phyloP scores from a whole-genome alignment of 2,888 invertebrate genomes.

The Aquatica leii region DNA sequence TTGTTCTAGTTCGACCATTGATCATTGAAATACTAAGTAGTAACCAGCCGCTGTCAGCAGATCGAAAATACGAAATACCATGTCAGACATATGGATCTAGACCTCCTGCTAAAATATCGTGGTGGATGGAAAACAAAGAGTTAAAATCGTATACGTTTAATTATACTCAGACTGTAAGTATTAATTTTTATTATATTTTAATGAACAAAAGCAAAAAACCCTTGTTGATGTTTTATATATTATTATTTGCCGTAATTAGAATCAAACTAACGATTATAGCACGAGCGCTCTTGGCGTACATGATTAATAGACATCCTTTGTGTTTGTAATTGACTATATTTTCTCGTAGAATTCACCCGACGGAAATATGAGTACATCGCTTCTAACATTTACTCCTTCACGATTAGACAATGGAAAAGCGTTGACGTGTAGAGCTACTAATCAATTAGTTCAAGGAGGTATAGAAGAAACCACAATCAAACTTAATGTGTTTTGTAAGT shows the following conservation, averaged over 20 bases:
- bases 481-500: slow-evolving; percentile 89
- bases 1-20: slow-evolving; percentile 79
- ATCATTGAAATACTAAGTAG: slow-evolving; percentile 80
- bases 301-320: not conserved
- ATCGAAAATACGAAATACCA: slow-evolving; percentile 80
- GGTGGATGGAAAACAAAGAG: slow-evolving; percentile 82
- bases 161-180: slow-evolving; percentile 64
- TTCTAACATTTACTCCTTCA: slow-evolving; percentile 76
- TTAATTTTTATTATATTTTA: too few relatives aligned
- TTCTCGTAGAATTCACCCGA: slow-evolving; percentile 76
- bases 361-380: slow-evolving; percentile 82
- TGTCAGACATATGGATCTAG: slow-evolving; percentile 86
- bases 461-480: slow-evolving; percentile 81
- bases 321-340: not conserved
- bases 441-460: slow-evolving; percentile 75
- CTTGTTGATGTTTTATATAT: too few relatives aligned
- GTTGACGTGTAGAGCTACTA: slow-evolving; percentile 83
- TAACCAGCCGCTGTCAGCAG: slow-evolving; percentile 85
- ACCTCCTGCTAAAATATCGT: slow-evolving; percentile 84
- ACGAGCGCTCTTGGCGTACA: too few relatives aligned
- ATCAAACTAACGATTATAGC: too few relatives aligned
- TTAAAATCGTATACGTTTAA: slow-evolving; percentile 62
- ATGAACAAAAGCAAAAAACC: too few relatives aligned
- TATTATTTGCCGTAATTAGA: too few relatives aligned
- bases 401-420: slow-evolving; percentile 80